Base-by-base conservation (phyloP, 2,888 invertebrate genomes). In the Cantharis rustica region DNA sequence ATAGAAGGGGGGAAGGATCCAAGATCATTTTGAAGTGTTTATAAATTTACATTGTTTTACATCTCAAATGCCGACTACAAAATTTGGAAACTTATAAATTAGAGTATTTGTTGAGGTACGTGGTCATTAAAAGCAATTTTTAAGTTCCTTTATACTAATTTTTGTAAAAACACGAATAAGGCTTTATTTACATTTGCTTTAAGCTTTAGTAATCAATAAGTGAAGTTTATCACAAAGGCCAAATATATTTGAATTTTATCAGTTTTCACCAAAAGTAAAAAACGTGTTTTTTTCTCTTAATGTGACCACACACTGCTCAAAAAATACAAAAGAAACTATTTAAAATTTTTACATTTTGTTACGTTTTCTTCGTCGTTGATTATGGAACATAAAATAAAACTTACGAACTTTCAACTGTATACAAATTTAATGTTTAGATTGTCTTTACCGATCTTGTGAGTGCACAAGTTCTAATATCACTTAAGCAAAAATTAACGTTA, bases 401-500 rank as follows among this genome's bases (percentile, higher is more conserved):
- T 78, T 81, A 81, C 77, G 76, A 76, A 80, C 78, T 80, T 79
- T 79, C 79, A 80, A 77, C 75, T 75, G 77, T 76, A 73, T 66
- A 66, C 23, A 66, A 66, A 66, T 66, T 20, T 79, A 81, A 77
- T 75, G 77, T 79, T 77, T 77, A 82, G 81, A 82, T 82, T 82
- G 81, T 81, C 81, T 82, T 80, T 83, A 80, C 82, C 79, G 79
- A 84, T 83, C 83, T 82, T 84, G 81, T 82, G 77, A 77, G 82
- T 82, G 82, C 84, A 83, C 83, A 84, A 82, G 81, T 77, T 80
- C 81, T 83, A 84, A 80, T 81, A 81, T 82, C 73, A 79, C 82
- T 82, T 83, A 84, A 82, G 84, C 83, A 78, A 81, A 80, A 47
- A 47, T 47, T 47, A 47, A 47, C 47, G 82, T 81, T 83, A 83